Evolutionary conservation across 2,797 vertebrate genomes (phyloP), one percentile per base, ranked within the genome.

Genomic region (Enteromius trimaculatus): DNA sequence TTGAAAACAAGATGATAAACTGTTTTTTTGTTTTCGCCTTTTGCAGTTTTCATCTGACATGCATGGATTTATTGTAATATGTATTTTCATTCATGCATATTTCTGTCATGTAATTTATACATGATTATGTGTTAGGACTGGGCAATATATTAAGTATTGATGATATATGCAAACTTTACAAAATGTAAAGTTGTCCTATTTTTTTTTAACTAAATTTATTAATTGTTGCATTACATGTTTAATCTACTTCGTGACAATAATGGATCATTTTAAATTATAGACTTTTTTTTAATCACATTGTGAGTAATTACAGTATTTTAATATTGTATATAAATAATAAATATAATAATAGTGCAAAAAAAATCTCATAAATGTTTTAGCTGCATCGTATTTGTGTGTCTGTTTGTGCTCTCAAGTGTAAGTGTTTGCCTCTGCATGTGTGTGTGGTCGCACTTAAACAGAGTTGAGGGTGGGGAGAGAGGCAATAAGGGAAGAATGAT

Each of bases 401-500:
- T 80, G 78, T 86, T 69, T 77, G 31, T 81, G 39, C 42, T 71
- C 26, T 10, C 49, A 70, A 60, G 49, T 79, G 39, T 69, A 55
- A 76, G 55, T 71, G 31, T 80, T 31, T 70, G n/a, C 69, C 47
- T 81, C 16, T 53, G 78, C 14, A 9, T 77, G 79, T 79, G 77
- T 83, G 83, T 84, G 81, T 77, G 84, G 79, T 79, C 78, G 4
- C 86, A 77, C 87, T 87, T 85, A 85, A 85, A 76, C 86, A 84
- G 85, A 82, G 53, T 72, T 51, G 83, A 86, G 85, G 83, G 80
- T 78, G 71, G 82, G 82, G 78, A 78, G 84, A 79, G 85, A 86
- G 70, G 86, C 86, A 89, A 91, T 92, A 89, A 90, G 90, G 88
- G 51, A 53, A 53, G 51, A 53, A 53, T 53, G 51, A 53, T 53